Evolutionary conservation across 2,888 invertebrate genomes (phyloP).

Genomic region (Tromatobia lineatoria): DNA sequence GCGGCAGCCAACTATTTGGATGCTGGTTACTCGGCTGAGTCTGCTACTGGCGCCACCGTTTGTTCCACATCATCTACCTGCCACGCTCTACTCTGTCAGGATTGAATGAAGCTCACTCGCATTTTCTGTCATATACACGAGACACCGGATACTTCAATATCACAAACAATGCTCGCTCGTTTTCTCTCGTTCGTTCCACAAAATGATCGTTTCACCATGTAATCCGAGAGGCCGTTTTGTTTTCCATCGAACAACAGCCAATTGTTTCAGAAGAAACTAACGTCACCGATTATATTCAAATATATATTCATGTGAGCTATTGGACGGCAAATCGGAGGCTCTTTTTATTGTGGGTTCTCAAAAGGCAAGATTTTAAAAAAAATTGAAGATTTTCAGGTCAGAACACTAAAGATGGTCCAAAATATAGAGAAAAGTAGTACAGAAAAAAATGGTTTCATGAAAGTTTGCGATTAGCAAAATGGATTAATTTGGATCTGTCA

Average conservation of each 20-base stretch:
- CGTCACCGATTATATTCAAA: background rate
- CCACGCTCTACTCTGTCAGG: conserved; percentile 6
- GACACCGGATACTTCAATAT: conserved; percentile 58
- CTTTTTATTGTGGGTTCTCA: too few relatives aligned
- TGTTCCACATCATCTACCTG: conserved; percentile 39
- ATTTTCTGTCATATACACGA: conserved; percentile 75
- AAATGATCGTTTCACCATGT: conserved; percentile 17
- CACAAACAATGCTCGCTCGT: conserved; percentile 40
- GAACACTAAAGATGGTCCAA: too few relatives aligned
- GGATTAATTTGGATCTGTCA: too few relatives aligned
- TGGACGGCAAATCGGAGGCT: too few relatives aligned
- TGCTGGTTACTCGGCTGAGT: conserved; percentile 16
- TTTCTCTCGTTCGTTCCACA: conserved; percentile 8
- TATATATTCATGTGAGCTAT: too few relatives aligned
- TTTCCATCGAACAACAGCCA: background rate
- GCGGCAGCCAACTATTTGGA: conserved; percentile 49
- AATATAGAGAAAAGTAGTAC: too few relatives aligned
- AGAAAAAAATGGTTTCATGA: too few relatives aligned
- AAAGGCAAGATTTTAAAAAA: too few relatives aligned
- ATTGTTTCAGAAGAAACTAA: background rate
- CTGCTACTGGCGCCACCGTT: conserved; percentile 36
- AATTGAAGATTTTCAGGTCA: too few relatives aligned
- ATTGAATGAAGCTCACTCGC: conserved; percentile 23
- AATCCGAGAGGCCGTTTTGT: conserved; percentile 38
- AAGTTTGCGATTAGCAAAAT: too few relatives aligned